phyloP scores from a whole-genome alignment of 2,797 vertebrate genomes.

The Catharus ustulatus region DNA sequence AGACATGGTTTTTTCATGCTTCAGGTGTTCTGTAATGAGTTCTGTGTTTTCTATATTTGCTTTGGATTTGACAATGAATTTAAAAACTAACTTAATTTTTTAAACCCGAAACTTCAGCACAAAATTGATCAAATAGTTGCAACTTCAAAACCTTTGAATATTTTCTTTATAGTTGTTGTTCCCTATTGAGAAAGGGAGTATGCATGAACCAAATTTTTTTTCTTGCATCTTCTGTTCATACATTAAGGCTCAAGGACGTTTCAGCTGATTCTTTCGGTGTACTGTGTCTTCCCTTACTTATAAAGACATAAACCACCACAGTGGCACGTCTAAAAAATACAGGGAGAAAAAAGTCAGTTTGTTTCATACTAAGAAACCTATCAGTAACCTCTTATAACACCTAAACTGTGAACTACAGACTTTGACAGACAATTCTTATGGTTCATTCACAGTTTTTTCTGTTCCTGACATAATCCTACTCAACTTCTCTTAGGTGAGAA shows the following conservation, averaged over 20 bases:
- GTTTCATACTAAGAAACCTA: neutral
- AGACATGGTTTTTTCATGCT: neutral
- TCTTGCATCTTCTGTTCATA: neutral
- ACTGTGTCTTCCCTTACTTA: neutral
- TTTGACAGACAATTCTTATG: neutral
- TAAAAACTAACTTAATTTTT: neutral
- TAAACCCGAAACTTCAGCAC: neutral
- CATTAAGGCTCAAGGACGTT: fast-evolving
- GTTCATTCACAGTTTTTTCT: neutral
- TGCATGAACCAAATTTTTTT: neutral
- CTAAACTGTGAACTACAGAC: neutral
- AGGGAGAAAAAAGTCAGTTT: neutral
- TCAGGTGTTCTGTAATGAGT: neutral
- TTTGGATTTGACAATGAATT: neutral
- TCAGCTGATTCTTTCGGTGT: neutral
- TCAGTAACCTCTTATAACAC: neutral
- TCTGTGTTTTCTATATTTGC: neutral
- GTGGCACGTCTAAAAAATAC: neutral
- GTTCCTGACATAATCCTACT: neutral
- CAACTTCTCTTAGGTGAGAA: neutral
- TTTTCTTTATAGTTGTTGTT: neutral
- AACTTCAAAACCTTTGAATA: neutral
- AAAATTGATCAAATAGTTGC: neutral
- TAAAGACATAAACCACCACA: neutral
- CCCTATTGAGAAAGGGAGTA: neutral